Evolutionary conservation across 2,113 vertebrate species (phyloP), one percentile per base, ranked within the genome.

Genomic region (Tenrec ecaudatus): DNA sequence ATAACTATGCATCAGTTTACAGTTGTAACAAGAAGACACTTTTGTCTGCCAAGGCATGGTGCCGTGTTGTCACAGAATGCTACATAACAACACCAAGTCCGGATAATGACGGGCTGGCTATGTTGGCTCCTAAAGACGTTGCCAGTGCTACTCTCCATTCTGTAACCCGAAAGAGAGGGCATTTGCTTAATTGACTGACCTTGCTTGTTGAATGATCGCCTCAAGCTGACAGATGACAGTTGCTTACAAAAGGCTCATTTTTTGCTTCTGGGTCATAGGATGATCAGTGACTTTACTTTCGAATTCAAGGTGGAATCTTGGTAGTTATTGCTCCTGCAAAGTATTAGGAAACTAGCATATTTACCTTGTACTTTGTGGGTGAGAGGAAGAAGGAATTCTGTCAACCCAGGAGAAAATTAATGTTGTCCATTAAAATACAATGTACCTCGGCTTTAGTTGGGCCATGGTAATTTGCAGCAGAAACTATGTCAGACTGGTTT

Each of bases 181-280:
- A 90, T 82, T 92, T 92, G 2, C 27, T 71, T 96, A 57, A 88
- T 96, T 96, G 95, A 40, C 66, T 78, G 84, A 20, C 95, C 73
- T 88, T 93, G 29, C 31, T 87, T 40, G 31, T 23, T 97, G 93
- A 97, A 82, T 90, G 79, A 53, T 76, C 64, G 64, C 64, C 88
- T 96, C 31, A 92, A 81, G 78, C 7, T 82, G 81, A 57, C n/a
- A 87, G 23, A 40, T 75, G 17, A 43, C 12, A 29, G 14, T 69
- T 69, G 40, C 68, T 94, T 66, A 47, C 19, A 75, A 11, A 76
- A 68, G 82, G 76, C 33, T 60, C 71, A 84, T 29, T 53, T 53
- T 0, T 85, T 76, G 36, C 43, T 91, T 71, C 85, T 86, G 84
- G 94, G 16, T 73, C 36, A 62, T 62, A 43, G 80, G 92, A 8